Base-by-base conservation (phyloP, 2,113 vertebrate species). In the Mus pahari region DNA sequence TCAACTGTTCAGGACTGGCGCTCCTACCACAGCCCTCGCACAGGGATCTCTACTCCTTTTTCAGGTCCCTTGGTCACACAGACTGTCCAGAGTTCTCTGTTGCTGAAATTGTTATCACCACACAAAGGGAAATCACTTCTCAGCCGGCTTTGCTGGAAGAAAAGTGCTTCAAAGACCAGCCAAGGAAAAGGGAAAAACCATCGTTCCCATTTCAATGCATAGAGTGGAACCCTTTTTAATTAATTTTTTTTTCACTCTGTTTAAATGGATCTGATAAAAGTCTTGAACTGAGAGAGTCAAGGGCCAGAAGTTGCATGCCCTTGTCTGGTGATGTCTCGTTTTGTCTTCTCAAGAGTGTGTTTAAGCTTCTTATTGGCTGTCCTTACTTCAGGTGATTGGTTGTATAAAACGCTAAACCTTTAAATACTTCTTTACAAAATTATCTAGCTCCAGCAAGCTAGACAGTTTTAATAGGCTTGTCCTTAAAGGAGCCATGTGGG, bases 221-320 rank as follows among this genome's bases (percentile, higher is more conserved):
- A 95, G 98, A 98, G 97, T 94, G 68, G 90, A 0, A 73, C n/a
- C 39, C 79, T 60, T 71, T 55, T 88, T 73, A 88, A 88, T 88
- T 89, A 74, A 87, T 7, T 58, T 55, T 88, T 88, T 97, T 98
- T 97, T 95, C 94, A 97, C 97, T 97, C 58, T 92, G 22, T 98
- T 98, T 96, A 97, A 98, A 96, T 77, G 92, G 96, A 98, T 91
- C 94, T 97, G 97, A 97, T 98, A 31, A 98, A 98, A 98, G 97
- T 97, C 94, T 88, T 50, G 36, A 96, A 97, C 97, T 97, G 86
- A 98, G 97, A 97, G 97, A 98, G 97, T 96, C 96, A 95, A 98
- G 95, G 97, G 95, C 84, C 74, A 82, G 42, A 86, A 86, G 89
- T 87, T 97, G 75, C 93, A 96, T 97, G 94, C 89, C 87, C 96